phyloP scores from a whole-genome alignment of 2,113 vertebrate genomes.

The Oxyruncus cristatus region DNA sequence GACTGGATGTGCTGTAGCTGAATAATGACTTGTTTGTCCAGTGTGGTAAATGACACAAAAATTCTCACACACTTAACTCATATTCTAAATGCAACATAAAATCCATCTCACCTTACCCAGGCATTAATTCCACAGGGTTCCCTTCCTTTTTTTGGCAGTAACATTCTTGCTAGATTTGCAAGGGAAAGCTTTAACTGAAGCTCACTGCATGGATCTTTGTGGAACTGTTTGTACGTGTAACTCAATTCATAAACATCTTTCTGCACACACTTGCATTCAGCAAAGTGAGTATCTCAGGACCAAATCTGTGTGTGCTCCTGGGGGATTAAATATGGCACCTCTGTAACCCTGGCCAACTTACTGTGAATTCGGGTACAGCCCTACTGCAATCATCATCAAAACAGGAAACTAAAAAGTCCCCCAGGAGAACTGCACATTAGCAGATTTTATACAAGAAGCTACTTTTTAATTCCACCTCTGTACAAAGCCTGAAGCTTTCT shows the following conservation, averaged over 20 bases:
- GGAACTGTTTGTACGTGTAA: neutral
- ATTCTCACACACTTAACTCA: neutral
- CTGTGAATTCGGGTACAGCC: neutral
- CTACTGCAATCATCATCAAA: neutral
- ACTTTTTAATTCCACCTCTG: neutral
- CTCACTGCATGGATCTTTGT: neutral
- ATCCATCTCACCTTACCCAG: neutral
- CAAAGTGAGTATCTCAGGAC: neutral
- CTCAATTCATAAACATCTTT: neutral
- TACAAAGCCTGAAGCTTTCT: neutral
- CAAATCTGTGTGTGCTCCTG: neutral
- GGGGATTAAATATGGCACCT: neutral
- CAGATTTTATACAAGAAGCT: neutral
- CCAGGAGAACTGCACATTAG: neutral
- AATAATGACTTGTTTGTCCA: conserved; percentile 11
- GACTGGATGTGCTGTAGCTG: neutral
- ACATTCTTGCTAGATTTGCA: neutral
- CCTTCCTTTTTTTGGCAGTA: neutral
- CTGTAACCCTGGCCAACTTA: neutral
- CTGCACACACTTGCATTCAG: neutral
- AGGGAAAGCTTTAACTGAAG: neutral
- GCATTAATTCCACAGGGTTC: neutral
- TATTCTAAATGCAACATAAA: neutral
- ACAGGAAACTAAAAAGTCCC: neutral
- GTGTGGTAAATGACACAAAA: neutral